Conservation (phyloP, 2,113 vertebrate genomes). For the Cottus gobio region DNA sequence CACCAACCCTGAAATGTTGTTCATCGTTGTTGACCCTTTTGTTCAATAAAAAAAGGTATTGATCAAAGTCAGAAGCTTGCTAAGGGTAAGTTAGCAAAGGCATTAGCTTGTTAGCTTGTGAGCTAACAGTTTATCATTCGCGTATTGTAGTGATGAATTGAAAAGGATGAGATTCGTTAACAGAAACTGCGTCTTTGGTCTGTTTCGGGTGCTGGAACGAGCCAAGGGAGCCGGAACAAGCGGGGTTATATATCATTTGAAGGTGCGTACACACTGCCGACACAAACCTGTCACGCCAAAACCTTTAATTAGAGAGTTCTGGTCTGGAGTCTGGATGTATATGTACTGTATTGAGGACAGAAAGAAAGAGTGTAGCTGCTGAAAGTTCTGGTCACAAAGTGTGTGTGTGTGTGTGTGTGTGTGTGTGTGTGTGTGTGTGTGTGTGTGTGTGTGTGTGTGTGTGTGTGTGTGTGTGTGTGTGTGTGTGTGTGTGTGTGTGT, state of each 20-base stretch:
- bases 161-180: conserved; percentile 10
- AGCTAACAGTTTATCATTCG: too few species aligned
- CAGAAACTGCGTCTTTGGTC: conserved; percentile 22
- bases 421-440: conserved; percentile 13
- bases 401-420: conserved; percentile 5
- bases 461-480: conserved; percentile 32
- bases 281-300: conserved; percentile 21
- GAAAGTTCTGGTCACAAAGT: conserved; percentile 20
- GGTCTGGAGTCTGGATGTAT: conserved; percentile 15
- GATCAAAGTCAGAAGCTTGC: background rate
- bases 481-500: conserved; percentile 41
- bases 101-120: background rate
- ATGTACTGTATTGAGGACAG: background rate
- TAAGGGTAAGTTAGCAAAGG: background rate
- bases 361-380: conserved; percentile 1
- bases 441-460: conserved; percentile 22
- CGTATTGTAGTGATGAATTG: too few species aligned
- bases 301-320: conserved; percentile 59
- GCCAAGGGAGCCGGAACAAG: background rate
- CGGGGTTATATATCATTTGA: conserved; percentile 40
- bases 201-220: background rate
- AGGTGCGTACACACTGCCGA: background rate
- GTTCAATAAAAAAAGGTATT: background rate
- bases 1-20: too few species aligned
- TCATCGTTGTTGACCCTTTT: too few species aligned